phyloP scores from a whole-genome alignment of 1,140 invertebrate genomes.

The Ectropis grisescens region DNA sequence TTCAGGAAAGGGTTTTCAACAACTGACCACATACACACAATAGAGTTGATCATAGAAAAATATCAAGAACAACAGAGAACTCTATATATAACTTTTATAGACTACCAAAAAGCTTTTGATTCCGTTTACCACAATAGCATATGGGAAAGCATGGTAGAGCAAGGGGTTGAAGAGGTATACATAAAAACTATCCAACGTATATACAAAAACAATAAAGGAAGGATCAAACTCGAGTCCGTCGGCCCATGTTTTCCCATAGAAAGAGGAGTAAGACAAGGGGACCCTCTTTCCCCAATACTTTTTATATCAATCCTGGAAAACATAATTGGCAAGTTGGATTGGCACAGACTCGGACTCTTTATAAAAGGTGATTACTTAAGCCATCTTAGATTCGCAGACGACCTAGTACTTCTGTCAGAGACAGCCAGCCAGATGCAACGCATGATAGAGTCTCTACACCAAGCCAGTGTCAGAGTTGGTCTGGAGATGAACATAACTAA shows the following conservation, averaged over 20 bases:
- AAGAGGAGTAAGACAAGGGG: conserved; percentile 9
- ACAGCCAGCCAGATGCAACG: neutral
- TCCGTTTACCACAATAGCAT: conserved; percentile 2
- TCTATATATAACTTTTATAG: conserved; percentile 4
- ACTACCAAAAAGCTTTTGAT: conserved; percentile 5
- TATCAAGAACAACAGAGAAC: too few relatives aligned
- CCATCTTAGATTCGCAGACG: conserved; percentile 10
- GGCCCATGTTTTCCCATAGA: conserved; percentile 4
- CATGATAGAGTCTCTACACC: conserved; percentile 3
- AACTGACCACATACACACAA: neutral
- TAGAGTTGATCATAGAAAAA: too few relatives aligned
- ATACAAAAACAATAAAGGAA: conserved; percentile 5
- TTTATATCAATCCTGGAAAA: too few relatives aligned
- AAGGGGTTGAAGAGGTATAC: conserved; percentile 7
- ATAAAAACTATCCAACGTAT: too few relatives aligned
- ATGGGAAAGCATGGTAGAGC: conserved; percentile 1
- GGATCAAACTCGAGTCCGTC: conserved; percentile 9
- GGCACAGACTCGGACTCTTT: too few relatives aligned
- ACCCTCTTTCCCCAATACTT: conserved; percentile 8
- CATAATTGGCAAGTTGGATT: too few relatives aligned
- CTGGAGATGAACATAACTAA: conserved; percentile 10
- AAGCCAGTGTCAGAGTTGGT: conserved; percentile 4
- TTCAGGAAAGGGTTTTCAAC: neutral
- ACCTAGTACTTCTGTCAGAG: conserved; percentile 8
- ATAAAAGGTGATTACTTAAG: conserved; percentile 4